These are phyloP conservation scores for Proteles cristata DNA, from an alignment of 2,113 vertebrate species.

Conservation along the genomic window DNA sequence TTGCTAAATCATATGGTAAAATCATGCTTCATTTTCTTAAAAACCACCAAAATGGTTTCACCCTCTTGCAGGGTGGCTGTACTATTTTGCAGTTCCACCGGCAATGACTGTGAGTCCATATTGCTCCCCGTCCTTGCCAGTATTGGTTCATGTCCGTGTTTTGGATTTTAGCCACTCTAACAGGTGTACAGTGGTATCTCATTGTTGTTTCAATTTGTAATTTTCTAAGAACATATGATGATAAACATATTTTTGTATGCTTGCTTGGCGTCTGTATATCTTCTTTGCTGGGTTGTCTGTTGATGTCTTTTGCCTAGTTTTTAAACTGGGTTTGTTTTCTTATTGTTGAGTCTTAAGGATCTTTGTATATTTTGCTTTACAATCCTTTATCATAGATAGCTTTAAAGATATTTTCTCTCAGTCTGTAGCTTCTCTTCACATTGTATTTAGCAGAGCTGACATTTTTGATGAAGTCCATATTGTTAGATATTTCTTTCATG, in stretches of 20 bases:
- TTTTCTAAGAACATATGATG: background rate
- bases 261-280: background rate
- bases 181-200: background rate
- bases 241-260: background rate
- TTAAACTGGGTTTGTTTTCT: background rate
- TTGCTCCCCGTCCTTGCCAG: background rate
- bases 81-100: background rate
- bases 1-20: background rate
- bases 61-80: no score
- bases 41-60: background rate
- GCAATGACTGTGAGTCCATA: background rate
- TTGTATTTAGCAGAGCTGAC: background rate
- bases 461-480: background rate
- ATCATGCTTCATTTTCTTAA: background rate
- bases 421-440: background rate
- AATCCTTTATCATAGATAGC: background rate
- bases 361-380: background rate
- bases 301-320: background rate
- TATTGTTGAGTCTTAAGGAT: background rate
- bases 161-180: background rate
- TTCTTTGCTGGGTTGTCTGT: background rate
- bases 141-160: background rate
- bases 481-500: background rate
- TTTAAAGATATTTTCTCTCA: background rate
- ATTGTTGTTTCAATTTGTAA: background rate